Evolutionary conservation across 2,113 vertebrate genomes (phyloP), one percentile per base, ranked within the genome.

Genomic region (Petromus typicus): DNA sequence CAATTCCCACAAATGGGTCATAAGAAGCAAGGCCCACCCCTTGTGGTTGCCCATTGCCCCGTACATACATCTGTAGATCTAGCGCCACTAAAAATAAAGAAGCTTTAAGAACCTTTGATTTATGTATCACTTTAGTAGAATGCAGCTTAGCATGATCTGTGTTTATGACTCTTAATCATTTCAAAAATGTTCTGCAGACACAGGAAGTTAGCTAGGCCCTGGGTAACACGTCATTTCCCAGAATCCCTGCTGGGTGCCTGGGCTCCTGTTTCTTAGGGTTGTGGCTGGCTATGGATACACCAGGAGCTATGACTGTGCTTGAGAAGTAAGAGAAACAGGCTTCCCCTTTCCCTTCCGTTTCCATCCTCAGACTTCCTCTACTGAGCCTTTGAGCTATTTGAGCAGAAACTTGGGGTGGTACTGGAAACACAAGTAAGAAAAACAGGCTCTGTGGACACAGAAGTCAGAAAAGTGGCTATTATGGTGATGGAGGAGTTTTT

Each of bases 21-120:
- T 7, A 48, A 67, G 64, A 94, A 64, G 16, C 43, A 79, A 91
- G 23, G 78, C n/a, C 27, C 40, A 8, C 14, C 10, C 14, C 18
- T 51, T 32, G 45, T 18, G 25, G 11, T 1, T 30, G 30, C 32
- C 2, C 61, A 3, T 25, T 22, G 71, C 0, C 6, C 2, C 14
- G 4, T 51, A 7, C 48, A 10, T 51, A 7, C 48, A 10, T 10
- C 48, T 51, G 10, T 6, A 59, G 30, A 12, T 51, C 51, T 14
- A 43, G 14, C 27, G 57, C 16, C 69, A 83, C 17, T 81, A 66
- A 63, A 64, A 66, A 59, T 75, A 37, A 3, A 23, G 1, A 8
- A 32, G 13, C 5, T 92, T 86, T 56, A 48, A 27, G 17, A 67
- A n/a, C 64, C 25, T 94, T 6, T 34, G 56, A 64, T 89, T 92